A percentile compares a stretch with the other conserved stretches of the same genome.
Conservation (phyloP, 2,888 invertebrate species). For the Helicoverpa assulta region DNA sequence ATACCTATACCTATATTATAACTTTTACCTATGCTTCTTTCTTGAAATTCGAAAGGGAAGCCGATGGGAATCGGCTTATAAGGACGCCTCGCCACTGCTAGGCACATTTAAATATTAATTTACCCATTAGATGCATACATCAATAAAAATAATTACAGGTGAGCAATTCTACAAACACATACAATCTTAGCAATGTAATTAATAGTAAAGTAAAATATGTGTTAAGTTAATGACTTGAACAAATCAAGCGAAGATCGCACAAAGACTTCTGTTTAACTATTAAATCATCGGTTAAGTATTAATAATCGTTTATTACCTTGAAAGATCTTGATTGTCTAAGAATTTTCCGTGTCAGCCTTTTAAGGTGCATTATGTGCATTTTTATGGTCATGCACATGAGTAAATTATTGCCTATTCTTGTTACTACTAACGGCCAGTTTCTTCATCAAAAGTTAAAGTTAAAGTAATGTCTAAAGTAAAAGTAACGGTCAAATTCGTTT, state of each 20-base stretch:
- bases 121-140: background rate
- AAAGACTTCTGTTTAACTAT: slow-evolving; percentile 38
- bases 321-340: background rate
- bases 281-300: slow-evolving; percentile 35
- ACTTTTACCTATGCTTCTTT: too few relatives aligned
- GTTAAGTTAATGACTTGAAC: slow-evolving; percentile 25
- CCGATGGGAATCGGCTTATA: too few relatives aligned
- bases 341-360: slow-evolving; percentile 17
- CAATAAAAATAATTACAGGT: background rate
- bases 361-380: background rate
- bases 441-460: too few relatives aligned
- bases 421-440: too few relatives aligned
- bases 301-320: slow-evolving; percentile 19
- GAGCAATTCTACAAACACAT: slow-evolving; percentile 6
- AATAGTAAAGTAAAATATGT: too few relatives aligned
- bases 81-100: too few relatives aligned
- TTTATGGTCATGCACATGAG: background rate
- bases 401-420: too few relatives aligned
- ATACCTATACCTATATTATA: too few relatives aligned
- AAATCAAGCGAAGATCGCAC: slow-evolving; percentile 49
- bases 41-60: too few relatives aligned
- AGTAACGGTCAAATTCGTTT: too few relatives aligned
- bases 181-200: background rate
- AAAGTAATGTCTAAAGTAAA: too few relatives aligned
- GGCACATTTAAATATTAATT: too few relatives aligned